Evolutionary conservation across 2,113 vertebrate species (phyloP).

Genomic region (Oncorhynchus gorbuscha): DNA sequence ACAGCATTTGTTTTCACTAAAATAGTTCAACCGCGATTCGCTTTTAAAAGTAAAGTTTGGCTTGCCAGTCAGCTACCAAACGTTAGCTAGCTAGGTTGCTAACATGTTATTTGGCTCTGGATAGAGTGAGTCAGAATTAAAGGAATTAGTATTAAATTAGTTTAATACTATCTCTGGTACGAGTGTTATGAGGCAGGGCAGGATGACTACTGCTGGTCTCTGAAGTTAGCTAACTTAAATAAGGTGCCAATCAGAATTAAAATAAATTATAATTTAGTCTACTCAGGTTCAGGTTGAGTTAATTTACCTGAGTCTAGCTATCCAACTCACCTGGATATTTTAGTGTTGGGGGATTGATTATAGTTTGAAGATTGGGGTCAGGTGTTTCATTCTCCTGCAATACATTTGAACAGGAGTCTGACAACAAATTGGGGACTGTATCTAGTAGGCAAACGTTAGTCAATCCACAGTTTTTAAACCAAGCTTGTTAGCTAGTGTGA

Average conservation of each 20-base stretch:
- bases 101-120: background rate
- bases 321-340: background rate
- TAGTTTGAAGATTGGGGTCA: background rate
- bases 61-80: slow-evolving; percentile 7
- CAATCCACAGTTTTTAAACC: background rate
- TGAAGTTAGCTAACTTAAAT: background rate
- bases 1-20: slow-evolving; percentile 20
- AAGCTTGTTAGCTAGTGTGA: background rate
- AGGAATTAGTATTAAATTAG: no score
- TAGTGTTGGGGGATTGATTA: background rate
- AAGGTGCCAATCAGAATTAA: no score
- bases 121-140: background rate
- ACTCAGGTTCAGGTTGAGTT: no score
- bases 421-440: background rate
- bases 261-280: no score
- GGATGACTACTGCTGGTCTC: background rate
- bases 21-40: slow-evolving; percentile 10
- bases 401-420: background rate
- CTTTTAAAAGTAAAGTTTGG: slow-evolving; percentile 59
- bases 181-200: background rate
- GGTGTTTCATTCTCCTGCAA: background rate
- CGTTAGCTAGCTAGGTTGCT: slow-evolving; percentile 2
- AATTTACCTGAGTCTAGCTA: background rate
- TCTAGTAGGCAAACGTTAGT: background rate
- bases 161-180: no score